Base-by-base conservation (phyloP, 2,888 invertebrate species). In the Fragum sueziense region DNA sequence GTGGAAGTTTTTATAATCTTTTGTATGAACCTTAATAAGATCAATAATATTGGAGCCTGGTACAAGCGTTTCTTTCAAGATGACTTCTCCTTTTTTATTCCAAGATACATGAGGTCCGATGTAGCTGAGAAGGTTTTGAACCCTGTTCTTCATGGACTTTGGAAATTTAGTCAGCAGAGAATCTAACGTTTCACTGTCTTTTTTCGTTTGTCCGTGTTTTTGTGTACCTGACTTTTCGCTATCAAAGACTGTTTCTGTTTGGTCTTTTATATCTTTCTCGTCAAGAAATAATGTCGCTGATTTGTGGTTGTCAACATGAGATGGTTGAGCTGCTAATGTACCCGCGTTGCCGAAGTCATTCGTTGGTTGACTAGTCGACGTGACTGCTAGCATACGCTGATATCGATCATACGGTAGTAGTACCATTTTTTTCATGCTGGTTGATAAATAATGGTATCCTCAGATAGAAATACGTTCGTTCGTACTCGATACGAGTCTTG, bases 371-470 rank as follows among this genome's bases (percentile, higher is more conserved):
- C n/a, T 7, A 7, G 3, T 59, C 59, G 59, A 14, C 27, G 29
- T 59, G 2, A 2, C 37, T 31, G 27, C 31, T 22, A 70, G 20
- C 27, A 70, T 27, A 41, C 71, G 71, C 47, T 71, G 61, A 41
- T 71, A 71, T 61, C 71, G 47, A 34, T 71, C 71, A 57, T 34
- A 34, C 20, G 70, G 59, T 57, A 70, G 33, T 37, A 70, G 57
- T 41, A 74, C 57, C 61, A 61, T 22, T 68, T 74, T 69, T 29
- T 68, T 68, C 51, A 59, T 69, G 47, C 59, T 47, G 37, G 57
- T 34, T 61, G 59, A 47, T 69, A 77, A 22, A 77, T 33, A 29
- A 77, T 61, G 14, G 77, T 67, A 25, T 77, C 73, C 47, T 77
- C 73, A 3, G 6, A 29, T 17, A 61, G 67, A 69, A 73, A 77